Evolutionary conservation across 2,888 invertebrate genomes (phyloP), one percentile per base, ranked within the genome.

Genomic region (Cosmopolites sordidus): DNA sequence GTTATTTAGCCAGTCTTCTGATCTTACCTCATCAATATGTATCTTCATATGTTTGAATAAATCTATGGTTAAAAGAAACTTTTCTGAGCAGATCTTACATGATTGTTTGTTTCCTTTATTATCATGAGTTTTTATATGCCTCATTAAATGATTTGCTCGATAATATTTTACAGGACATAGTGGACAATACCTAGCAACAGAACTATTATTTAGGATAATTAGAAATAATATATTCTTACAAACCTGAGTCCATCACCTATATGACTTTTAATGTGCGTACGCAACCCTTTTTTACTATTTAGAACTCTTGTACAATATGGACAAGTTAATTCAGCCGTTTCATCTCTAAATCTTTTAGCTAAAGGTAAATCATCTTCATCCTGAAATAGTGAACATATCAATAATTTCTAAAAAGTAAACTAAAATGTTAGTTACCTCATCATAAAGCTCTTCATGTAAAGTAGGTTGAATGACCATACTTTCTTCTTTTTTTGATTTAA

Each of bases 81-180:
- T 60, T 16, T 59, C 58, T 41, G 55, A 58, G 51, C 64, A 66
- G 39, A 59, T 48, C 52, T 61, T 61, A 50, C 66, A 66, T 15
- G 58, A 47, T 43, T 64, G 63, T 33, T 45, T 51, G 18, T 58
- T 41, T 12, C 60, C 63, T 16, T 56, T 49, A 59, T 66, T 65
- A 59, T 67, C 66, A 51, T 73, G 72, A 2, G 61, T 66, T 50
- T 64, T 65, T 58, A 73, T 64, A 59, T 74, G 74, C 27, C 69
- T 64, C 30, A 70, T 65, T 48, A 74, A 59, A 61, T 73, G 72
- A 51, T 69, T 68, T 1, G 67, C 64, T 56, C 71, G 66, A 14
- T 70, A 64, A 60, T 73, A 73, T 55, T 70, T 67, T 39, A 68
- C 62, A 48, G 70, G 64, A 55, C 71, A 72, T 44, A 72, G 62